These are phyloP conservation scores for Lasioglossum albipes DNA, from an alignment of 1,140 invertebrate genomes.

Conservation along the genomic window DNA sequence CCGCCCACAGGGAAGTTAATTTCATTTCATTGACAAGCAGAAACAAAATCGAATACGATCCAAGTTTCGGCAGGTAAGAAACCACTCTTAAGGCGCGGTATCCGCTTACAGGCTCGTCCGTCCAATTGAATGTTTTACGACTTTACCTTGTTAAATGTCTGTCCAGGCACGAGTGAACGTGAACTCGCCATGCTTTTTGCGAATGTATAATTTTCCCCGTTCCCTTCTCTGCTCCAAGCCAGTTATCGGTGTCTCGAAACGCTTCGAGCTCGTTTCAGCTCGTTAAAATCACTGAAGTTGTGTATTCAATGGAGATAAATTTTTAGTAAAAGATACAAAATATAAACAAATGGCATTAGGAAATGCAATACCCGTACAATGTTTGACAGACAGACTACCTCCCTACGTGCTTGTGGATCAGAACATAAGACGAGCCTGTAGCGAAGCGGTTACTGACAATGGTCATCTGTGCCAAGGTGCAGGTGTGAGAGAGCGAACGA, in stretches of 20 bases:
- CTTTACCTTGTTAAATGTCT: slow-evolving; percentile 49
- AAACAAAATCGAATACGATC: slow-evolving; percentile 48
- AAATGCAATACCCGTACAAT: no score
- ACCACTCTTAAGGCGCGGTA: slow-evolving; percentile 29
- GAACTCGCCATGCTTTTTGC: neutral
- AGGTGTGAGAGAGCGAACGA: no score
- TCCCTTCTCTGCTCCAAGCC: neutral
- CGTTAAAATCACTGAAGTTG: neutral
- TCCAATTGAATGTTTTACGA: slow-evolving; percentile 58
- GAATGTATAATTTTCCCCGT: slow-evolving; percentile 18
- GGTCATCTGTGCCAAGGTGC: no score
- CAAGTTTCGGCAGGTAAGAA: slow-evolving; percentile 54
- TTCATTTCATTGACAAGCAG: slow-evolving; percentile 54
- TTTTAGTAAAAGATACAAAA: no score
- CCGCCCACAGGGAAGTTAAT: slow-evolving; percentile 39
- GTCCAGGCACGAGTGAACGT: slow-evolving; percentile 15
- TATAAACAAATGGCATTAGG: no score
- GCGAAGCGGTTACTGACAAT: no score
- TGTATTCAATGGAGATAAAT: no score
- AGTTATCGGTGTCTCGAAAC: neutral
- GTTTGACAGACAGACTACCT: no score
- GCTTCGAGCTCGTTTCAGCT: neutral
- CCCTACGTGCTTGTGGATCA: no score
- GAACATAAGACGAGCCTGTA: no score
- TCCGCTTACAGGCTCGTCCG: slow-evolving; percentile 34